Base-by-base conservation (phyloP, 2,888 invertebrate genomes). In the Unio delphinus region DNA sequence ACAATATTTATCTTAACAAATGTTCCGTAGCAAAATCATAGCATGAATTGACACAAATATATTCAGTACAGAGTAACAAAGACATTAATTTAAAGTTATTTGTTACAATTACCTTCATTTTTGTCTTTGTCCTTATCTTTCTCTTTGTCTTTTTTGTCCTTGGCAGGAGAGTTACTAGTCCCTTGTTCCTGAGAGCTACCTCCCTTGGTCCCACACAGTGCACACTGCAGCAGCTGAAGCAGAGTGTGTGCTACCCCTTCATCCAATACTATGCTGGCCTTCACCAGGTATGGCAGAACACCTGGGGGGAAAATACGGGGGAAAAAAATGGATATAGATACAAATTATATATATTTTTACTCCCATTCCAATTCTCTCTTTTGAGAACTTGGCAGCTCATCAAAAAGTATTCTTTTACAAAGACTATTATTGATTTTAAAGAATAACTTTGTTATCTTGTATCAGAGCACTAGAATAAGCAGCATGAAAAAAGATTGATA, bases 161-260 rank as follows among this genome's bases (percentile, higher is more conserved):
- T 87, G 67, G 80, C 80, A 15, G 85, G 83, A 4, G 85, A 83
- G 34, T 79, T 78, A 28, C 65, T 74, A 20, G 68, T 64, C 55
- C 66, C 74, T 59, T 55, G 69, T 64, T 58, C 76, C 74, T 55
- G 74, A 15, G 68, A 71, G 67, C 65, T 77, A 20, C 63, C 69
- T 68, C 59, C 74, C 73, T 70, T 73, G 61, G 80, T 76, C 28
- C 89, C 89, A 86, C 96, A 96, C 55, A 98, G 93, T 20, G 97
- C 97, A 79, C 94, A 94, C 90, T 97, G 96, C 67, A 98, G 91
- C 67, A 98, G 92, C 89, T 96, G 96, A 70, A 98, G 92, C 67
- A 97, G 94, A 15, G 96, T 95, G 61, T 97, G 95, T 71, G 96
- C 95, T 5, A 98, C 96, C 65, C 93, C 93, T 91, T 97, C 97